Conservation (phyloP, 2,797 vertebrate genomes). For the Hozukius guyotensis region DNA sequence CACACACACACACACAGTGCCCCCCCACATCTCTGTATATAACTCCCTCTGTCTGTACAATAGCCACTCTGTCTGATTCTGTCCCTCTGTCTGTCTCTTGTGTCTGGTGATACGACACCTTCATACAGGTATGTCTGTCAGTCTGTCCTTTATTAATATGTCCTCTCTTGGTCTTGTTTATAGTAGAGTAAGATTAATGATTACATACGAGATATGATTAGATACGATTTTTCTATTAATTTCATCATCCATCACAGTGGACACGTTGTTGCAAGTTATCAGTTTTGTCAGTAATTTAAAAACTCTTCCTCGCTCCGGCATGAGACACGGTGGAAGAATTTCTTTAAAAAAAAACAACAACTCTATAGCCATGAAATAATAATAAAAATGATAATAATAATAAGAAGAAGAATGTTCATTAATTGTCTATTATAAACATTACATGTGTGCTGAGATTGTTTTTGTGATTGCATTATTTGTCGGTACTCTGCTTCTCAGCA, state of each 20-base stretch:
- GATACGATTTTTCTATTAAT: not conserved
- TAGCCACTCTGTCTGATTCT: conserved; percentile 46
- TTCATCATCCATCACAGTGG: not conserved
- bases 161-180: not conserved
- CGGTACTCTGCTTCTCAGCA: not conserved
- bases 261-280: not conserved
- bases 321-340: not conserved
- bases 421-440: not conserved
- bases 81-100: conserved; percentile 30
- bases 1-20: conserved; percentile 20
- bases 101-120: conserved; percentile 31
- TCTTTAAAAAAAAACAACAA: no score
- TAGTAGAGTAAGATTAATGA: not conserved
- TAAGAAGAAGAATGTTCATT: no score
- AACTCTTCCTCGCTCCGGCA: not conserved
- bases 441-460: not conserved
- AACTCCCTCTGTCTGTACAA: conserved; percentile 56
- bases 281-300: not conserved
- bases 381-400: no score
- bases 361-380: no score
- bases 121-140: conserved; percentile 62
- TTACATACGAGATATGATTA: no score
- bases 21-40: conserved; percentile 71
- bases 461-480: not conserved
- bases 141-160: not conserved